Base-by-base conservation (phyloP, 92 coral and sea anemone genomes). In the Bergia puertoricense region DNA sequence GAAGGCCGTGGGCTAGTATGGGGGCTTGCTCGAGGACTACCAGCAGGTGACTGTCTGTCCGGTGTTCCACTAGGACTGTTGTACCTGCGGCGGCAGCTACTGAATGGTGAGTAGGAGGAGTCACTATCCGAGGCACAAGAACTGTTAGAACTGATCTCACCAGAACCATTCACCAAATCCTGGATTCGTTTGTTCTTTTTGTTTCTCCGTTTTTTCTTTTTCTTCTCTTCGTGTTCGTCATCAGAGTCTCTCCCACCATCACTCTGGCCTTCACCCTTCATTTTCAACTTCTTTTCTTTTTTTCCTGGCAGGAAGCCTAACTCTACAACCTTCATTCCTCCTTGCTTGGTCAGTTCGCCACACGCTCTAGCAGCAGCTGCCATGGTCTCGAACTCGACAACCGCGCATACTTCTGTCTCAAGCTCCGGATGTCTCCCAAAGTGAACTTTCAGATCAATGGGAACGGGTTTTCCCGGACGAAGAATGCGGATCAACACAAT, bases 281-380 rank as follows among this genome's bases (percentile, higher is more conserved):
- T 74, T 62, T 94, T 96, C 77, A 84, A 76, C 81, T 95, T 95
- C 80, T 95, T 95, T 41, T 91, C 95, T 79, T 93, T 97, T 81
- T 93, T 95, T 81, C 90, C 90, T 8, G 95, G 44, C 44, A 86
- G 92, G 78, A 93, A 92, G 75, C 96, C 97, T 42, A 97, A 89
- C 75, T 97, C 99, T 0, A 93, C 95, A 4, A 97, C 99, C 74
- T 91, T 93, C 95, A 97, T 94, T 1, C 96, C 98, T 59, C 96
- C 98, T 13, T 91, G 94, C 72, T 94, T 91, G n/a, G 90, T 93
- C 81, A 97, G 85, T 86, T 95, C 99, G 73, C 97, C 91, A 76
- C 99, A 97, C 4, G 99, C 99, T 18, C 99, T 91, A 54, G 99
- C 99, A 0, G 99, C 96, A 0, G 99, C 99, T 43, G 99, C 99